Evolutionary conservation across 1,140 invertebrate species (phyloP), one percentile per base, ranked within the genome.

Genomic region (Sipha flava): DNA sequence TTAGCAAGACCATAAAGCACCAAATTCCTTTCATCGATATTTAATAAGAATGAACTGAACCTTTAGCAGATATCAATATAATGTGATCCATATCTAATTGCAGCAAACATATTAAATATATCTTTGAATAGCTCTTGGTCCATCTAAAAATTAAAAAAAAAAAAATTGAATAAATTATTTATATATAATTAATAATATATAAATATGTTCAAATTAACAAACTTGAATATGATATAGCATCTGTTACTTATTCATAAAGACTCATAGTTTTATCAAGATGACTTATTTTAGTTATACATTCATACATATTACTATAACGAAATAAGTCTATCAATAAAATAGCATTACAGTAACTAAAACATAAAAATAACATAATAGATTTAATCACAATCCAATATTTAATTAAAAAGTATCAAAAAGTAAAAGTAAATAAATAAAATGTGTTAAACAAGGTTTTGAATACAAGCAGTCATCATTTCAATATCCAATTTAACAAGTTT

Each of bases 271-370:
- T 89, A 26, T 90, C 90, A 6, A 95, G 85, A 57, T 90, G 87
- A 82, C 91, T 90, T 1, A 97, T 88, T 83, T 91, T 91, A n/a
- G 94, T 90, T 4, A 95, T 97, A 14, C 91, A 90, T 68, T 93
- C 91, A 85, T 98, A 98, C 81, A 96, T 92, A 86, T 98, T 98
- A 81, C 93, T 92, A 86, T 98, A 98, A 85, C 95, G 95, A 83
- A 98, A 92, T 82, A 98, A 92, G 10, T 95, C 94, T 72, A 97
- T 91, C 31, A 98, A 85, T 21, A 91, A 89, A 16, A 93, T 91
- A 3, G 95, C 90, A 83, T 91, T 89, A 82, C 92, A 93, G 85
- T 92, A 91, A 57, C 90, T 90, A 81, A 34, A 86, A 85, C 75
- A 77, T 79, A 45, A 81, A 29, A 14, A 23, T 2, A 66, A 77